A percentile compares a stretch with the other conserved stretches of the same genome.
Evolutionary conservation across 2,888 invertebrate species (phyloP).

Genomic region (Tachina lurida): DNA sequence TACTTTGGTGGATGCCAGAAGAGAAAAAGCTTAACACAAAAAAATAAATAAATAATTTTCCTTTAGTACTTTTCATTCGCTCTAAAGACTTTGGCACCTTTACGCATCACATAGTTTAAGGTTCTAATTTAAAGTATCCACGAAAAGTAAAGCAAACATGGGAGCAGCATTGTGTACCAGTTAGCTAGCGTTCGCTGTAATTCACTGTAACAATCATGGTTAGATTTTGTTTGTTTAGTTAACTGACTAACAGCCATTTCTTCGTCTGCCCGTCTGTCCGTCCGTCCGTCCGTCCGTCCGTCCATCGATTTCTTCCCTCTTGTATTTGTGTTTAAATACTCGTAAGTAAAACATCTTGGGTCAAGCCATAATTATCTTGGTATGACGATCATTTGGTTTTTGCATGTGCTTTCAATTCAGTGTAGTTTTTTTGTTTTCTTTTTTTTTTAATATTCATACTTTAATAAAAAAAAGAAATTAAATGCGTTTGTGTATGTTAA

Average conservation of each 20-base stretch:
- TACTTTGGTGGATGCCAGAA: conserved; percentile 1
- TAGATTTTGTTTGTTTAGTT: conserved; percentile 50
- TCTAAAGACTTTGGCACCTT: conserved; percentile 77
- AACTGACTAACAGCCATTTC: not conserved
- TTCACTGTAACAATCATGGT: not conserved
- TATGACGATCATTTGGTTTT: conserved; percentile 63
- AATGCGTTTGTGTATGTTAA: not conserved
- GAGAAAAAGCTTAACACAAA: not conserved
- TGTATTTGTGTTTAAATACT: not conserved
- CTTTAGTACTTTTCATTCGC: conserved; percentile 35
- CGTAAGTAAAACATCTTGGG: conserved; percentile 55
- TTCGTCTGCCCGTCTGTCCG: not conserved
- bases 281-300: not conserved
- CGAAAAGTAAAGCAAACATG: conserved; percentile 36
- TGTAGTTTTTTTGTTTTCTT: not conserved
- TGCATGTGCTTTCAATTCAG: conserved; percentile 46
- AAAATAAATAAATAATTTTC: conserved; percentile 25
- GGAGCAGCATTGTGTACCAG: not conserved
- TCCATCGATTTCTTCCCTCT: conserved; percentile 7
- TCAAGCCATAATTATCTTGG: conserved; percentile 66
- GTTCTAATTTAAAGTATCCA: conserved; percentile 70
- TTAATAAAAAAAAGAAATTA: conserved; percentile 7
- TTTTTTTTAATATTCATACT: not conserved
- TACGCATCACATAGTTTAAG: conserved; percentile 77
- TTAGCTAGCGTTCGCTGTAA: conserved; percentile 7